Evolutionary conservation across 2,888 invertebrate species (phyloP), one percentile per base, ranked within the genome.

Genomic region (Anodontia alba): DNA sequence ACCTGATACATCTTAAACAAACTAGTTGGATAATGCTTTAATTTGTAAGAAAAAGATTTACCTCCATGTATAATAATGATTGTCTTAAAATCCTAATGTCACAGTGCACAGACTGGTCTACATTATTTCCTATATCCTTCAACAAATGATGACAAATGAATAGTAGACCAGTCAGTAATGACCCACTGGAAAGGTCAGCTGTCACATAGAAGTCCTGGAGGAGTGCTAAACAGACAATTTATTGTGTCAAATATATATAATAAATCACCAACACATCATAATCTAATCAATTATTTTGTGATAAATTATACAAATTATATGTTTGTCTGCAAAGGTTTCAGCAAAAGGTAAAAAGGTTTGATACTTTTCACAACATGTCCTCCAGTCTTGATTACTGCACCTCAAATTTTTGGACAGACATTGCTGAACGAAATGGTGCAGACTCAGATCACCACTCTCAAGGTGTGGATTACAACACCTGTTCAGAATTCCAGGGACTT

Each of bases 371-470:
- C 73, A 68, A 66, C 49, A 46, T 31, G 23, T 10, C 66, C 42
- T 66, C 67, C 36, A 54, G 69, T 76, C 17, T 51, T 38, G 42
- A 69, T 69, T 54, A 33, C 76, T n/a, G n/a, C n/a, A n/a, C n/a
- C n/a, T n/a, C n/a, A n/a, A n/a, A n/a, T n/a, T n/a, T n/a, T n/a
- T n/a, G n/a, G n/a, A n/a, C n/a, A n/a, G n/a, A n/a, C n/a, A n/a
- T n/a, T n/a, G n/a, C n/a, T n/a, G n/a, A n/a, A n/a, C n/a, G n/a
- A n/a, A n/a, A n/a, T n/a, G n/a, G n/a, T n/a, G n/a, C n/a, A n/a
- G n/a, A n/a, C n/a, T n/a, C n/a, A n/a, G n/a, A n/a, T n/a, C n/a
- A n/a, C n/a, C n/a, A n/a, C n/a, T n/a, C n/a, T n/a, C n/a, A n/a
- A n/a, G n/a, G n/a, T n/a, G n/a, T n/a, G n/a, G n/a, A n/a, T n/a